Conservation (phyloP, 2,797 vertebrate genomes). For the Amblyraja radiata region DNA sequence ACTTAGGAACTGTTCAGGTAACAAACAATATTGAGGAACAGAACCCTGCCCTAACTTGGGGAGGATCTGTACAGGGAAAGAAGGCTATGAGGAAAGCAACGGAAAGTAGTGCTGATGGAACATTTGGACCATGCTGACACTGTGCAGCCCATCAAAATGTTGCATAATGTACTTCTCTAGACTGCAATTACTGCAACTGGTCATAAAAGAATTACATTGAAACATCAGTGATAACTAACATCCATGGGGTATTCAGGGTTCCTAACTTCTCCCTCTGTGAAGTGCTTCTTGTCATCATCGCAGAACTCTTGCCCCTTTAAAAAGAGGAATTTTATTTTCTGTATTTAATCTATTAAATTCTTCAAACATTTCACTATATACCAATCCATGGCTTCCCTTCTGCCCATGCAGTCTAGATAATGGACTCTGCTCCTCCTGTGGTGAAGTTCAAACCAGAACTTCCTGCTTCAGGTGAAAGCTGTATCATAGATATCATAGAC, state of each 20-base stretch:
- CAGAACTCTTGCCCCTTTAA: neutral
- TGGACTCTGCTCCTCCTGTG: neutral
- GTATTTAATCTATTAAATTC: neutral
- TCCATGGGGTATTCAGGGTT: neutral
- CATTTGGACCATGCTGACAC: neutral
- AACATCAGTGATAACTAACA: neutral
- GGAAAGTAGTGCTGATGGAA: neutral
- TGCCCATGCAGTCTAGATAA: neutral
- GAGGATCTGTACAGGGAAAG: too few relatives aligned
- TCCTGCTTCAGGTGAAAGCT: neutral
- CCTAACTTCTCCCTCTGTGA: neutral
- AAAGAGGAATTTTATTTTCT: neutral
- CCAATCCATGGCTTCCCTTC: neutral
- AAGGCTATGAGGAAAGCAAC: neutral
- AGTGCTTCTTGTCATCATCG: neutral
- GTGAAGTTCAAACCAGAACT: neutral
- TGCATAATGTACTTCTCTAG: neutral
- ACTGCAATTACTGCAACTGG: neutral
- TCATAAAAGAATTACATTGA: neutral
- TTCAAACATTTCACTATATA: neutral
- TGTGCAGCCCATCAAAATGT: too few relatives aligned
- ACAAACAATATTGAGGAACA: too few relatives aligned
- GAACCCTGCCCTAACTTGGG: too few relatives aligned
- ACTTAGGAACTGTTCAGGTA: too few relatives aligned
- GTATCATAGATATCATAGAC: neutral